Evolutionary conservation across 2,888 invertebrate genomes (phyloP).

Genomic region (Patella depressa): DNA sequence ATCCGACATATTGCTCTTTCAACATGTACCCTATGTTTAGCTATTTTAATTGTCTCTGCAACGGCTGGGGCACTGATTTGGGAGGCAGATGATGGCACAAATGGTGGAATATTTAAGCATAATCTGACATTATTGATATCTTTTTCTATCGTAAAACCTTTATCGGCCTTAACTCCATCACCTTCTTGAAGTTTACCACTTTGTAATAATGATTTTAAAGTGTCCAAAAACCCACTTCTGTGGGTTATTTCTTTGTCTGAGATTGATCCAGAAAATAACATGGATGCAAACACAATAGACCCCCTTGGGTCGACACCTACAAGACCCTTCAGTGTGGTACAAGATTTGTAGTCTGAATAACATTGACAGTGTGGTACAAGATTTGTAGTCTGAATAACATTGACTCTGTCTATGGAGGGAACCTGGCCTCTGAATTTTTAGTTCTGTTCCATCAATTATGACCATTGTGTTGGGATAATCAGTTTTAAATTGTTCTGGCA

Average conservation of each 20-base stretch:
- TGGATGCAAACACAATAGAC: slow-evolving; percentile 28
- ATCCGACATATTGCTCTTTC: not conserved
- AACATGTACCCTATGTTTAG: not conserved
- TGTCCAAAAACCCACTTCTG: slow-evolving; percentile 20
- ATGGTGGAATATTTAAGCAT: not conserved
- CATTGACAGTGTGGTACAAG: too few relatives aligned
- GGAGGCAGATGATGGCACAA: not conserved
- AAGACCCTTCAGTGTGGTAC: slow-evolving; percentile 28
- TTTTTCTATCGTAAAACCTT: not conserved
- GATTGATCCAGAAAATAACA: slow-evolving; percentile 26
- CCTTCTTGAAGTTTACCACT: not conserved
- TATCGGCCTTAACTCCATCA: not conserved
- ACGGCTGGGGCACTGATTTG: not conserved
- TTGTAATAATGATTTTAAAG: not conserved
- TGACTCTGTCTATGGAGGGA: slow-evolving; percentile 8
- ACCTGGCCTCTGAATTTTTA: slow-evolving; percentile 12
- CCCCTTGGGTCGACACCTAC: slow-evolving; percentile 30
- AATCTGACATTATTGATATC: not conserved
- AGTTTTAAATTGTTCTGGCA: not conserved
- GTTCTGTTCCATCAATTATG: slow-evolving; percentile 18
- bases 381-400: slow-evolving; percentile 30
- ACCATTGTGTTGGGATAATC: slow-evolving; percentile 4
- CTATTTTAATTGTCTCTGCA: not conserved
- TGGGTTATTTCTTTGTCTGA: slow-evolving; percentile 28
- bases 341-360: too few relatives aligned